Evolutionary conservation across 2,113 vertebrate species (phyloP).

Genomic region (Macroglossus sobrinus): DNA sequence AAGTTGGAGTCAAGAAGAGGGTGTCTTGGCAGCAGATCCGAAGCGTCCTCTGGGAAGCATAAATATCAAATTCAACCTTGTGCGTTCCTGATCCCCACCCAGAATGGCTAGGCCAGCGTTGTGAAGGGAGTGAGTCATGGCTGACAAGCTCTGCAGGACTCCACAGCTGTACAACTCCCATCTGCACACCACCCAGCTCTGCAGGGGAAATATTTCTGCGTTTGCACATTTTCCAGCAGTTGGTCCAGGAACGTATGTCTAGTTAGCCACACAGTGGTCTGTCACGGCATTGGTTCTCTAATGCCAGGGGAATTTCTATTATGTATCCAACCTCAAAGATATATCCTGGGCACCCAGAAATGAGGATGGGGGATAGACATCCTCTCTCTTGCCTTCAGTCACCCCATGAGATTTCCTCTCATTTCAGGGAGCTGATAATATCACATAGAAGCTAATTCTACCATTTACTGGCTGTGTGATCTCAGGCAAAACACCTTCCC

Average conservation of each 20-base stretch:
- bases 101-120: neutral
- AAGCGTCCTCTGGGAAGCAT: neutral
- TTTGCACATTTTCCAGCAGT: neutral
- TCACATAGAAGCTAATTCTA: neutral
- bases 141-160: accelerated
- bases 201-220: neutral
- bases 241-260: neutral
- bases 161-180: neutral
- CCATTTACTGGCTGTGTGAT: neutral
- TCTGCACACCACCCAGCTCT: neutral
- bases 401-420: neutral
- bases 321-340: neutral
- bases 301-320: neutral
- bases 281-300: neutral
- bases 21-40: accelerated
- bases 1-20: neutral
- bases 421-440: neutral
- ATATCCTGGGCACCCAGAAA: neutral
- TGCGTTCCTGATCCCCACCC: neutral
- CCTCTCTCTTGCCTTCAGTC: neutral
- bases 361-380: neutral
- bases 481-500: neutral
- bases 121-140: neutral
- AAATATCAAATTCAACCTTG: neutral
- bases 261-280: neutral